Base-by-base conservation (phyloP, 2,888 invertebrate genomes). In the Melikaiella ostensackeni region DNA sequence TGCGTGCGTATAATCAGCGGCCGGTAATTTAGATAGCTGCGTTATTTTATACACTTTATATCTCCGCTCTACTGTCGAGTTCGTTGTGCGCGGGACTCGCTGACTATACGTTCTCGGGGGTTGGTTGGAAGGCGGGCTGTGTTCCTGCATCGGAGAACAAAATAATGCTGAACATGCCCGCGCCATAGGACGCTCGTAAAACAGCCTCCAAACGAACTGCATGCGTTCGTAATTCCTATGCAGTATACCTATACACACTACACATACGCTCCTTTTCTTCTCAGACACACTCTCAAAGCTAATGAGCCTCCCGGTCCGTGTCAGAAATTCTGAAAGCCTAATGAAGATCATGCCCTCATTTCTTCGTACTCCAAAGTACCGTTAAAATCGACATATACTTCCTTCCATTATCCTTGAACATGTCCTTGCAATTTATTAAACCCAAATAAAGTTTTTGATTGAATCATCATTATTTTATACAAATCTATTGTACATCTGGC, bases 141-240 rank as follows among this genome's bases (percentile, higher is more conserved):
- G 77, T 75, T 77, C 77, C 77, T 75, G 79, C 80, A 78, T 76
- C 81, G 81, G 80, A 84, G 84, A 87, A 82, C 85, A 85, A 86
- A 89, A 89, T 88, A 88, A 88, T 86, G 84, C 86, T 82, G 87
- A 87, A 79, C 83, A 80, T 82, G 83, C 77, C 77, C 77, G 77
- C 81, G 64, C 78, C 83, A 84, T 84, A 83, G 86, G 82, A 82
- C 74, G 86, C 86, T 88, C 90, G 87, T 90, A 90, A 90, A 91
- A 89, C 83, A 82, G 86, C 83, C 84, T 85, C 88, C 84, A 85
- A 88, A 86, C 86, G 86, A 88, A 88, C 87, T 86, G 88, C 84
- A 85, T 83, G 84, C 87, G 87, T 88, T 89, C 87, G 87, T 89
- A 87, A 87, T 89, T 86, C 85, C 85, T 77, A 78, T 82, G 50